Conservation (phyloP, 2,113 vertebrate species). For the Pogona vitticeps region DNA sequence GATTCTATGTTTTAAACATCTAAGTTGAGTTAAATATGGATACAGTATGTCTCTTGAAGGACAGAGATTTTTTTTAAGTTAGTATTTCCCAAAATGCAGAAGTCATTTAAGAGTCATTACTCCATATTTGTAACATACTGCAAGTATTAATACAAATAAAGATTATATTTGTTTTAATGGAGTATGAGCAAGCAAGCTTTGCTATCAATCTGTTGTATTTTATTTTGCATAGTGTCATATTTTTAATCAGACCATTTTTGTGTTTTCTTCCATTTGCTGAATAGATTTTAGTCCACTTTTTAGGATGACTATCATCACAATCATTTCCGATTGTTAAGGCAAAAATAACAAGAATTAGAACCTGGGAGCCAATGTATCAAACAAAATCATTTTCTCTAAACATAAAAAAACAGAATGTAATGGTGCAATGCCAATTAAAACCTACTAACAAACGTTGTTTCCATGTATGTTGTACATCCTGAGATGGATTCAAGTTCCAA, state of each 20-base stretch:
- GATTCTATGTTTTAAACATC: not conserved
- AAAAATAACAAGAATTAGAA: not conserved
- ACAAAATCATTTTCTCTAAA: not conserved
- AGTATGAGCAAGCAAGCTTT: not conserved
- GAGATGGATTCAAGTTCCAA: not conserved
- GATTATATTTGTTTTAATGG: not conserved
- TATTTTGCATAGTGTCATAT: not conserved
- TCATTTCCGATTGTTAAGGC: too few relatives aligned
- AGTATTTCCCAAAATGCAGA: not conserved
- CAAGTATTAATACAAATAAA: not conserved
- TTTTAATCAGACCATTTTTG: not conserved
- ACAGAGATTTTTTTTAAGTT: not conserved
- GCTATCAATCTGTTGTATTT: not conserved
- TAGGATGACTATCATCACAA: not conserved
- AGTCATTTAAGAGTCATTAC: slow-evolving; percentile 1
- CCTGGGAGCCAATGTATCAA: not conserved
- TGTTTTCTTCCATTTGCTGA: not conserved
- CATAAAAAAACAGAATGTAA: not conserved
- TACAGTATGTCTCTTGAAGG: not conserved
- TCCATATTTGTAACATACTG: not conserved
- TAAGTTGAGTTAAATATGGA: not conserved
- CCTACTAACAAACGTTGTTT: not conserved
- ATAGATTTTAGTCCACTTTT: not conserved
- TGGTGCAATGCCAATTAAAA: not conserved
- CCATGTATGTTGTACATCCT: not conserved